Percentiles rank a stretch among this genome's conserved stretches.
Evolutionary conservation across 1,140 invertebrate species (phyloP).

Genomic region (Globodera ellingtonae): DNA sequence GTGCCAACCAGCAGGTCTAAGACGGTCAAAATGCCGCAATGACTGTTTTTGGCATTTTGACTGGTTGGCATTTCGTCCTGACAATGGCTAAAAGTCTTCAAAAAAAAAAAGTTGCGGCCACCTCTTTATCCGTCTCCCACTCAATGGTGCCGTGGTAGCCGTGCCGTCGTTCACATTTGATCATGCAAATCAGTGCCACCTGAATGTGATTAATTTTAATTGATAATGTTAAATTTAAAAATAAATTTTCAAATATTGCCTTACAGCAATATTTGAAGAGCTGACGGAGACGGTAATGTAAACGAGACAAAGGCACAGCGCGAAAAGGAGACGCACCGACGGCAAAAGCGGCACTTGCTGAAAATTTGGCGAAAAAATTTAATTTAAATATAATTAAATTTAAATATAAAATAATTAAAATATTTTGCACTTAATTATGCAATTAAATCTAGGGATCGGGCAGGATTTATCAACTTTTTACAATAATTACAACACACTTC

Average conservation of each 20-base stretch:
- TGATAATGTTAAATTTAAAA: neutral
- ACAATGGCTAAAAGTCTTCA: too few species aligned
- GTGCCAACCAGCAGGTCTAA: too few species aligned
- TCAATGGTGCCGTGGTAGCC: conserved; percentile 59
- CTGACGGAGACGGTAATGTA: conserved; percentile 63
- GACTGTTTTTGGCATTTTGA: too few species aligned
- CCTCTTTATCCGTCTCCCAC: conserved; percentile 57
- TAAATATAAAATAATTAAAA: too few species aligned
- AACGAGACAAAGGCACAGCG: conserved; percentile 60
- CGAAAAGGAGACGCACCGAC: conserved; percentile 60
- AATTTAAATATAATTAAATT: neutral
- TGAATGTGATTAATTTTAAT: neutral
- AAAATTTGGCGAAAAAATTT: neutral
- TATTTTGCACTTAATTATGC: too few species aligned
- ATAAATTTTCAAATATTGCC: neutral
- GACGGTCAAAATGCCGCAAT: too few species aligned
- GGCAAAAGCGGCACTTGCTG: conserved; percentile 50
- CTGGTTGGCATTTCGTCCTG: too few species aligned
- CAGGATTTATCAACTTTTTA: too few species aligned
- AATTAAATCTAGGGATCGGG: too few species aligned
- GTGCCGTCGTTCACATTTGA: conserved; percentile 58
- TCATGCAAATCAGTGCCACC: conserved; percentile 63
- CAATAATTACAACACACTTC: too few species aligned
- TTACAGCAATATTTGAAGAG: conserved; percentile 60
- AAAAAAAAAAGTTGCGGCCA: neutral